A percentile compares a stretch with the other conserved stretches of the same genome.
Conservation (phyloP, 2,113 vertebrate genomes). For the Clarias macrocephalus region DNA sequence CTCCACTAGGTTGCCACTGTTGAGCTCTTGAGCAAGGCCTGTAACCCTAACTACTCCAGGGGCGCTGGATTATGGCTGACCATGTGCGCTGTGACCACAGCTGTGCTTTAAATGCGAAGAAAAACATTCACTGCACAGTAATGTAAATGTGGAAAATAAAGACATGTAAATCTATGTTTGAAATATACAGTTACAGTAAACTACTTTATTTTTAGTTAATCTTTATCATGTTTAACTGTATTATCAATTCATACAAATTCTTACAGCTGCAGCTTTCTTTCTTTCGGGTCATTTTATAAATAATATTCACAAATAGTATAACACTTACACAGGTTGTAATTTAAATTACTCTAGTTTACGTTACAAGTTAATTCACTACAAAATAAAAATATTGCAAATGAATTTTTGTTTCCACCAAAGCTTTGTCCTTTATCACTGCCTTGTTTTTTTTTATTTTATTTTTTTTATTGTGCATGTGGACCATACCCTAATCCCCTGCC, state of each 20-base stretch:
- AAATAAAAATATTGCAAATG: background rate
- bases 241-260: background rate
- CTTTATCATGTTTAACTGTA: background rate
- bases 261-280: background rate
- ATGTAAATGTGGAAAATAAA: too few species aligned
- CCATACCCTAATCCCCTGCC: too few species aligned
- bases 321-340: background rate
- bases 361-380: too few species aligned
- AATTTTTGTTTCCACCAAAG: background rate
- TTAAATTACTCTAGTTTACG: background rate
- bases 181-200: background rate
- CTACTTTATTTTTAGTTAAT: background rate
- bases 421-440: background rate
- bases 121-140: too few species aligned
- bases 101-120: too few species aligned
- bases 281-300: background rate
- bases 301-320: background rate
- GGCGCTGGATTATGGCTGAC: too few species aligned
- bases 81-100: too few species aligned
- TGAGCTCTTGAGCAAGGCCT: too few species aligned
- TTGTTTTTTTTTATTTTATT: background rate
- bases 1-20: too few species aligned
- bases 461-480: too few species aligned
- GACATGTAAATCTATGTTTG: background rate
- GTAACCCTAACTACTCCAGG: too few species aligned